Evolutionary conservation across 64 coral and sea anemone genomes (phyloP), one percentile per base, ranked within the genome.

Genomic region (Dendronephthya gigantea): DNA sequence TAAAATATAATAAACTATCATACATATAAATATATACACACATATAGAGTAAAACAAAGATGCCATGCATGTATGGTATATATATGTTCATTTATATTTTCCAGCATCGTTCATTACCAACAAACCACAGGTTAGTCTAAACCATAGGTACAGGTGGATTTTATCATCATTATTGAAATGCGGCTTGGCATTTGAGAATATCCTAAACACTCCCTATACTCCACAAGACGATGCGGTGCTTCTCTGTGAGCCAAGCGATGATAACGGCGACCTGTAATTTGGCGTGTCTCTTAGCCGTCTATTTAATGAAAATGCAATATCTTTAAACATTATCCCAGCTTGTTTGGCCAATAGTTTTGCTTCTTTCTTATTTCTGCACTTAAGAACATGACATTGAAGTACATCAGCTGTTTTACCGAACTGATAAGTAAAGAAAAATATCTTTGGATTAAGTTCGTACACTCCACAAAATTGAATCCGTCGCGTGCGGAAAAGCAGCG

Each of bases 391-490:
- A 79, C 72, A 79, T 14, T 79, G 32, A 17, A 79, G 19, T 28
- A 19, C 13, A 34, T 79, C 72, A 36, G 72, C 72, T 34, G 72
- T 79, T 39, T 34, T 13, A 39, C 72, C 28, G 29, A 79, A 79
- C 72, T 79, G 72, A 79, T 79, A 79, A 79, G 72, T 79, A 8
- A 79, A 79, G 72, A 79, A 79, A 39, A 79, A 79, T 36, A 79
- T 79, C 36, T 79, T 79, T 29, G 72, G 72, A 79, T 79, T 79
- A 0, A 33, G 32, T 79, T 79, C 32, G 32, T 79, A 79, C 25
- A 79, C 72, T 39, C 72, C 72, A 39, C 72, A 79, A 79, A 79
- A 79, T 35, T 33, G 72, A 29, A 79, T 79, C 12, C 72, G 72
- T 79, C 72, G 72, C 12, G 36, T 79, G 25, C 36, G 19, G 36